Conservation (phyloP, 2,113 vertebrate genomes). For the Proterorhinus semilunaris region DNA sequence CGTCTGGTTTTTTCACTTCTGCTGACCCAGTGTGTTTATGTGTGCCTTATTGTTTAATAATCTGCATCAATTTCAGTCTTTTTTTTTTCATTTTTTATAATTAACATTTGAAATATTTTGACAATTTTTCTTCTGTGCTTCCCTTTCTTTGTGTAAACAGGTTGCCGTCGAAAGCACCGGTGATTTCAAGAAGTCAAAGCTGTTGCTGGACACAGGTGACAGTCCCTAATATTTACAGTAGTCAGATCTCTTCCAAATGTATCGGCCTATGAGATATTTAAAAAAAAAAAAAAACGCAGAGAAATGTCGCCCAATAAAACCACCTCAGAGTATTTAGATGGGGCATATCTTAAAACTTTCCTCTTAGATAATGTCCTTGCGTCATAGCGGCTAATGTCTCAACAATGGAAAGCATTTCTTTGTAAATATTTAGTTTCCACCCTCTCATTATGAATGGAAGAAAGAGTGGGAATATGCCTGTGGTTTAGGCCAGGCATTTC, state of each 20-base stretch:
- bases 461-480: conserved; percentile 32
- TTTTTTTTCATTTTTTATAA: conserved; percentile 22
- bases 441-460: conserved; percentile 46
- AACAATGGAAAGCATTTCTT: conserved; percentile 29
- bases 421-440: conserved; percentile 58
- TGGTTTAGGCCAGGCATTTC: conserved; percentile 26
- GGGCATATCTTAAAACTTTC: conserved; percentile 22
- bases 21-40: conserved; percentile 26
- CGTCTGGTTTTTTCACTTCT: conserved; percentile 46
- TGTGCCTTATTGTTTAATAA: conserved; percentile 44
- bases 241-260: too few relatives aligned
- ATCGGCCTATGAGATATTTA: too few relatives aligned
- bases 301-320: not conserved
- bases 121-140: not conserved
- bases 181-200: conserved; percentile 84
- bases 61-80: conserved; percentile 36
- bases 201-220: conserved; percentile 85
- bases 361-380: conserved; percentile 11
- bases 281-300: too few relatives aligned
- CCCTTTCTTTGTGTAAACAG: conserved; percentile 29
- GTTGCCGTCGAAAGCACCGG: conserved; percentile 76
- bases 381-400: conserved; percentile 40
- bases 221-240: conserved; percentile 29
- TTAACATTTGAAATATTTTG: not conserved
- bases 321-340: conserved; percentile 34